These are phyloP conservation scores for Onychomys leucogaster DNA, from an alignment of 2,797 vertebrate genomes.

Conservation along the genomic window DNA sequence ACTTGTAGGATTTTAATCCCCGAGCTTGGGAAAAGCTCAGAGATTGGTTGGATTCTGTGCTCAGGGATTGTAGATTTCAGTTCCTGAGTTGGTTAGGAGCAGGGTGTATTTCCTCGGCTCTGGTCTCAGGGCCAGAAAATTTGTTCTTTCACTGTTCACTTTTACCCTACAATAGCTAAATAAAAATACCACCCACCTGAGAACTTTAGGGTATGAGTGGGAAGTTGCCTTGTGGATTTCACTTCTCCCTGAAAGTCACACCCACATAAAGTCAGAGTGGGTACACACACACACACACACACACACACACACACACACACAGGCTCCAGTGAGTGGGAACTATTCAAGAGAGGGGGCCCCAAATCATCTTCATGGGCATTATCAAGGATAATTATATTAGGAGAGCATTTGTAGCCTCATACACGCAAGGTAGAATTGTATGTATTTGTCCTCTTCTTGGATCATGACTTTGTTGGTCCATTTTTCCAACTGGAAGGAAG, in stretches of 20 bases:
- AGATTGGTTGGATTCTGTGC: background rate
- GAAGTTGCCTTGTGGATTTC: background rate
- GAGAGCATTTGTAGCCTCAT: background rate
- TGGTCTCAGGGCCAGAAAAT: background rate
- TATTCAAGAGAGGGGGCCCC: slow-evolving; percentile 2
- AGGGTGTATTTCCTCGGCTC: background rate
- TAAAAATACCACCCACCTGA: background rate
- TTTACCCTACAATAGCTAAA: background rate
- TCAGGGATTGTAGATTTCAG: background rate
- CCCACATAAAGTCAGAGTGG: background rate
- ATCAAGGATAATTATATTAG: background rate
- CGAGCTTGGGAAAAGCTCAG: background rate
- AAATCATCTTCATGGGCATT: background rate
- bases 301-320: background rate
- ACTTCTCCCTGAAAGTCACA: background rate
- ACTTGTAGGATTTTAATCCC: too few species aligned
- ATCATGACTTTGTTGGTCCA: background rate
- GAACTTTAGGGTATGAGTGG: background rate
- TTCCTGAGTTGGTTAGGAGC: background rate
- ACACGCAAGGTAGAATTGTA: background rate
- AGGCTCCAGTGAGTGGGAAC: background rate
- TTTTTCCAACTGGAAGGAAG: too few species aligned
- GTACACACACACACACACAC: background rate
- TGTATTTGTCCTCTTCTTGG: background rate
- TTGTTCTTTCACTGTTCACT: background rate